Percentiles rank a stretch among this genome's conserved stretches.
Evolutionary conservation across 1,140 invertebrate genomes (phyloP).

Genomic region (Uloborus diversus): DNA sequence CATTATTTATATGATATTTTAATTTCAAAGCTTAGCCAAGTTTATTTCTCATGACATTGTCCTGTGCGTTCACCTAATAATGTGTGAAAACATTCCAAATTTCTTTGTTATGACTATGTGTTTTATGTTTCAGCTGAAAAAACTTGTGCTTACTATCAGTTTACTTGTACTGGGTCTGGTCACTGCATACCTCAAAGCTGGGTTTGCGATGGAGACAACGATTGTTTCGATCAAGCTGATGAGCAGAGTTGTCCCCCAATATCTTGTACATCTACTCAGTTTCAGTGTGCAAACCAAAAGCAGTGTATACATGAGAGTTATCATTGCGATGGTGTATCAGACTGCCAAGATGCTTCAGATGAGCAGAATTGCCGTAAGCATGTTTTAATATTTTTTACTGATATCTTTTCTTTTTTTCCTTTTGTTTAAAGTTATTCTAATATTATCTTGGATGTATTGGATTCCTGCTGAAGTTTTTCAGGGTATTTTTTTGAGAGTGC

Average conservation of each 20-base stretch:
- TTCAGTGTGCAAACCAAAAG: slow-evolving; percentile 88
- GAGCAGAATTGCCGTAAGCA: slow-evolving; percentile 82
- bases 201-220: slow-evolving; percentile 90
- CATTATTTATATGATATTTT: too few species aligned
- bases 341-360: slow-evolving; percentile 93
- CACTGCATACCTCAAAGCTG: slow-evolving; percentile 96
- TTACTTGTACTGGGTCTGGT: slow-evolving; percentile 92
- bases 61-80: too few species aligned
- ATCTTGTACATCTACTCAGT: slow-evolving; percentile 90
- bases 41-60: too few species aligned
- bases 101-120: too few species aligned
- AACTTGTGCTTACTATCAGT: slow-evolving; percentile 92
- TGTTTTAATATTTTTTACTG: too few species aligned
- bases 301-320: slow-evolving; percentile 94
- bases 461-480: too few species aligned
- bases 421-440: too few species aligned
- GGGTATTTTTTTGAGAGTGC: too few species aligned
- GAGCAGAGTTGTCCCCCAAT: slow-evolving; percentile 96
- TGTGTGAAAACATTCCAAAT: too few species aligned
- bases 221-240: slow-evolving; percentile 98
- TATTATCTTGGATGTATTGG: too few species aligned
- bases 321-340: slow-evolving; percentile 90
- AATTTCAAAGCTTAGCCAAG: too few species aligned
- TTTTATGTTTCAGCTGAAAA: slow-evolving; percentile 72
- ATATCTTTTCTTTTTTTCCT: too few species aligned